A percentile compares a stretch with the other conserved stretches of the same genome.
phyloP scores from a whole-genome alignment of 2,888 invertebrate genomes.

The Melieria picta region DNA sequence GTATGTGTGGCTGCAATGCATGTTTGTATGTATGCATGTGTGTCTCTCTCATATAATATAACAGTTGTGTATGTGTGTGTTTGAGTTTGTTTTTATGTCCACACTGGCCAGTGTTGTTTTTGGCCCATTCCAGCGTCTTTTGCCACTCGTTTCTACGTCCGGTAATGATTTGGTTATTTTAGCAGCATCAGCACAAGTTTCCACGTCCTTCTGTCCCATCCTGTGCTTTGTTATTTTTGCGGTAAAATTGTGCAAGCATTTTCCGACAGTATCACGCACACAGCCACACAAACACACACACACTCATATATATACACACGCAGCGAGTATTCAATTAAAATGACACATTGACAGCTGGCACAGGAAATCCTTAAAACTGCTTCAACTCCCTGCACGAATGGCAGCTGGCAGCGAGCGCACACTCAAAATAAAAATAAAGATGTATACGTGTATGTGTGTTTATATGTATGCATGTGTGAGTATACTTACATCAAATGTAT shows the following conservation, averaged over 20 bases:
- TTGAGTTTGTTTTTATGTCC: too few species aligned
- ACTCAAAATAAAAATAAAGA: too few species aligned
- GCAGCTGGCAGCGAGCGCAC: too few species aligned
- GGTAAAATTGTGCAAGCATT: neutral
- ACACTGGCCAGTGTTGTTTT: slow-evolving; percentile 14
- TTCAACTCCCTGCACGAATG: too few species aligned
- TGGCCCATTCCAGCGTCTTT: slow-evolving; percentile 13
- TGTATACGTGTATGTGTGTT: too few species aligned
- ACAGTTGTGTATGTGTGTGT: neutral
- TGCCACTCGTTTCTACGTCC: slow-evolving; percentile 5
- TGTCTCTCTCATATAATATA: neutral
- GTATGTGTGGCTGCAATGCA: neutral
- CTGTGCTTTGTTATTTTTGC: neutral
- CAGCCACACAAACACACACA: neutral
- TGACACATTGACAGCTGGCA: slow-evolving; percentile 28
- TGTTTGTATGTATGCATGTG: neutral
- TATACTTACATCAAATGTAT: too few species aligned
- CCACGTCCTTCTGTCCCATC: neutral
- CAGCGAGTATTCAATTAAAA: slow-evolving; percentile 27
- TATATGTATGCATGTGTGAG: too few species aligned
- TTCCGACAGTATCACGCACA: neutral
- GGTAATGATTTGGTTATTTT: slow-evolving; percentile 23
- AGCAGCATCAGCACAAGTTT: slow-evolving; percentile 21
- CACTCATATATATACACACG: neutral
- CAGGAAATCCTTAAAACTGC: too few species aligned